Conservation (phyloP, 2,113 vertebrate genomes). For the Anas platyrhynchos region DNA sequence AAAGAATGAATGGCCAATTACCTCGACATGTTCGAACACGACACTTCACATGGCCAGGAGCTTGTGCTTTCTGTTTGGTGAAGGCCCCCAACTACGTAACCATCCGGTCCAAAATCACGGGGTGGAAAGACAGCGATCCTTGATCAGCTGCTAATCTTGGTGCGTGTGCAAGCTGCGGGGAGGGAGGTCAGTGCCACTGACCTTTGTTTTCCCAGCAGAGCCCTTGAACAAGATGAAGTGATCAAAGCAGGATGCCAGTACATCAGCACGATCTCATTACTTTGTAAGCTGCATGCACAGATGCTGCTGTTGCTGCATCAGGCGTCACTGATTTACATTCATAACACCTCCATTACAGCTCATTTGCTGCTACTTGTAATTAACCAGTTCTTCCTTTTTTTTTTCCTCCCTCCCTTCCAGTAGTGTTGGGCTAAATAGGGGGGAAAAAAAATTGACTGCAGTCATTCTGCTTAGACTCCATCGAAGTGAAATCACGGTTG, state of each 20-base stretch:
- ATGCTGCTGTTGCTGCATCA: conserved; percentile 63
- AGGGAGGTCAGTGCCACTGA: conserved; percentile 65
- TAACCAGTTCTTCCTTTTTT: conserved; percentile 33
- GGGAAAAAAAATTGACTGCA: not conserved
- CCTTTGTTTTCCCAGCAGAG: conserved; percentile 76
- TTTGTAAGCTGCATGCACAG: conserved; percentile 64
- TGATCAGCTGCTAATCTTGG: not conserved
- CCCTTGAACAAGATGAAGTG: conserved; percentile 78
- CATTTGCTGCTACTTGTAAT: conserved; percentile 57
- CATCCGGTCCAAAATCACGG: not conserved
- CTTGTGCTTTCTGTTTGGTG: not conserved
- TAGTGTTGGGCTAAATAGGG: not conserved
- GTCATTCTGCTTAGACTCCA: not conserved
- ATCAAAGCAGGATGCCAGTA: conserved; percentile 75
- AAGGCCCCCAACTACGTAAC: conserved; percentile 27
- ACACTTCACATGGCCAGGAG: not conserved
- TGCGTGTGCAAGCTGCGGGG: not conserved
- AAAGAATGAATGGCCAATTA: conserved; percentile 57
- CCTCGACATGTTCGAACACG: conserved; percentile 21
- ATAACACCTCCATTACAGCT: conserved; percentile 56
- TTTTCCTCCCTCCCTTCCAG: not conserved
- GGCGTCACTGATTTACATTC: conserved; percentile 59
- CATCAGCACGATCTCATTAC: conserved; percentile 77
- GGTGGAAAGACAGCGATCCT: not conserved
- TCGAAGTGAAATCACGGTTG: not conserved